A percentile compares a stretch with the other conserved stretches of the same genome.
These are phyloP conservation scores for Papilio polytes DNA, from an alignment of 1,140 invertebrate species.

Conservation along the genomic window DNA sequence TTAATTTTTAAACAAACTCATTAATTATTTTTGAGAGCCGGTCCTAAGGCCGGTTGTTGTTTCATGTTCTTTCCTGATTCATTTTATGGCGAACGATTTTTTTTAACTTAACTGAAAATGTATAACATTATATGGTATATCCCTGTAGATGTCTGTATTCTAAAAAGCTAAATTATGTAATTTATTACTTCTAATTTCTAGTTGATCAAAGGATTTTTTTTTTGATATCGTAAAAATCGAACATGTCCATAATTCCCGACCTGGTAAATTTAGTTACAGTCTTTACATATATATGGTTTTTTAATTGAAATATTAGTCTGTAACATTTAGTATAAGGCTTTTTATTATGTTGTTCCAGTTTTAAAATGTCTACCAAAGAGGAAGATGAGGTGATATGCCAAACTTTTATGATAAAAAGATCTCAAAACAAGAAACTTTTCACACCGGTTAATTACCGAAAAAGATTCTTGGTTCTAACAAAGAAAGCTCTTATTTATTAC, in stretches of 20 bases:
- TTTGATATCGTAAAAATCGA: not conserved
- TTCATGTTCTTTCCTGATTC: slow-evolving; percentile 26
- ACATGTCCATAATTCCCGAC: not conserved
- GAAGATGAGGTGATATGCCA: slow-evolving; percentile 84
- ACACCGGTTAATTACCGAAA: slow-evolving; percentile 93
- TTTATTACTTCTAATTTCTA: not conserved
- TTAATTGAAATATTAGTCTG: not conserved
- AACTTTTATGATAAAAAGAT: slow-evolving; percentile 93
- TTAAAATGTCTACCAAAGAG: slow-evolving; percentile 80
- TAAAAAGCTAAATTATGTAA: not conserved
- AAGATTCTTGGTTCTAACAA: slow-evolving; percentile 92
- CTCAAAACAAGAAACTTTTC: slow-evolving; percentile 94
- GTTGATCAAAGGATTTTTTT: not conserved
- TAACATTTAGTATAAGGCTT: not conserved
- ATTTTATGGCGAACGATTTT: slow-evolving; percentile 7
- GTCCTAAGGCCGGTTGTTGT: slow-evolving; percentile 25
- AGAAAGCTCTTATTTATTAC: slow-evolving; percentile 90
- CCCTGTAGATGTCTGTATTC: not conserved
- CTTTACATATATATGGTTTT: not conserved
- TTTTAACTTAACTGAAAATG: not conserved
- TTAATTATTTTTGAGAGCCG: slow-evolving; percentile 16
- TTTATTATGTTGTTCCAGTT: slow-evolving; percentile 2
- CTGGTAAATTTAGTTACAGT: not conserved
- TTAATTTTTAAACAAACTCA: slow-evolving; percentile 10
- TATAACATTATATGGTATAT: not conserved